phyloP scores from a whole-genome alignment of 2,888 invertebrate genomes.

The Morinoia aosen region DNA sequence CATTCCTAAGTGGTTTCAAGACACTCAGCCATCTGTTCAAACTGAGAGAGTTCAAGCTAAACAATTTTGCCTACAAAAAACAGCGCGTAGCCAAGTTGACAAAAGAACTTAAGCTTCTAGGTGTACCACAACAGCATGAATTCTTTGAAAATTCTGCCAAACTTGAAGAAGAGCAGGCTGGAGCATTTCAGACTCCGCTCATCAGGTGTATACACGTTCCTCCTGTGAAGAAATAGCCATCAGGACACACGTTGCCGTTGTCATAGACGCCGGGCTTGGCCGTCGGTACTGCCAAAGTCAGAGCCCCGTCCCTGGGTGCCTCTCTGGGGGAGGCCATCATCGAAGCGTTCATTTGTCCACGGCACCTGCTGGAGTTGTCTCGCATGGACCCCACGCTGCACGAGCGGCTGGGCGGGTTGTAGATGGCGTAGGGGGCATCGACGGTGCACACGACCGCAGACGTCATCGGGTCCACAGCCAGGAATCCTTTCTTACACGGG shows the following conservation, averaged over 20 bases:
- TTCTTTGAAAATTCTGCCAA: no score
- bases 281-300: neutral
- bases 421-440: constrained; percentile 4
- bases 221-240: neutral
- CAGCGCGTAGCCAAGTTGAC: no score
- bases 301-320: neutral
- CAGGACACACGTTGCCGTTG: constrained; percentile 21
- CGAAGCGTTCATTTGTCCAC: neutral
- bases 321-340: neutral
- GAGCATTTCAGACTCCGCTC: neutral
- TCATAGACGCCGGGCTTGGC: neutral
- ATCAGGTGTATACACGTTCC: constrained; percentile 8
- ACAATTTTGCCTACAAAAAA: no score
- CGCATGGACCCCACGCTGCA: constrained; percentile 5
- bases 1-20: no score
- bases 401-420: neutral
- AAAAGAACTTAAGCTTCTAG: no score
- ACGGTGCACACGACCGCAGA: neutral
- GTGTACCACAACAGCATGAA: no score
- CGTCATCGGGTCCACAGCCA: neutral
- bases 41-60: no score
- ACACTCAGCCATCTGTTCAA: no score
- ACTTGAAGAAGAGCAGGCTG: no score
- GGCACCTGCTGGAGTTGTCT: neutral
- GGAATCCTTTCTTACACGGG: constrained; percentile 38